Percentiles rank a stretch among this genome's conserved stretches.
These are phyloP conservation scores for Centropus bengalensis DNA, from an alignment of 2,113 vertebrate species.

Conservation along the genomic window DNA sequence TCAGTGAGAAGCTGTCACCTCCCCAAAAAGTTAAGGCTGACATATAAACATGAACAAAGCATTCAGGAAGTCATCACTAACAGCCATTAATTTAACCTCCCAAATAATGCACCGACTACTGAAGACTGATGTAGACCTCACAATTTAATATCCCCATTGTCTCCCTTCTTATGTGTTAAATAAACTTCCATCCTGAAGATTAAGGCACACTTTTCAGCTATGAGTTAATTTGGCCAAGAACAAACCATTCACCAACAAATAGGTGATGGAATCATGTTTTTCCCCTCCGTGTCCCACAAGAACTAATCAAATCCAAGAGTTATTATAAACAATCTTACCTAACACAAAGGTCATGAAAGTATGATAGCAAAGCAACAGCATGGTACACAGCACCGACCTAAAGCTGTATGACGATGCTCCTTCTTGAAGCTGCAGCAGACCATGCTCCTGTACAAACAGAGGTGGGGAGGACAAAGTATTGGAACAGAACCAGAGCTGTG, in stretches of 20 bases:
- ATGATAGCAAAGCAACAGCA: conserved; percentile 97
- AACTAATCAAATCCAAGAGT: conserved; percentile 46
- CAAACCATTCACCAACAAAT: neutral
- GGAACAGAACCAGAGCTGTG: neutral
- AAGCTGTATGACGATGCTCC: conserved; percentile 88
- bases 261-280: neutral
- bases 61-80: neutral
- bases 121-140: neutral
- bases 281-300: conserved; percentile 9
- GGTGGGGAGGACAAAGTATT: neutral
- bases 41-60: neutral
- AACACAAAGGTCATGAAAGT: conserved; percentile 98
- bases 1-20: neutral
- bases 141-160: neutral
- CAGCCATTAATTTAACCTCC: neutral
- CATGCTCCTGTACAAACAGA: conserved; percentile 86
- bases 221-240: neutral
- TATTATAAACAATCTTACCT: conserved; percentile 79
- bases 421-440: conserved; percentile 92
- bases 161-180: neutral
- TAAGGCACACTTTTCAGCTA: neutral
- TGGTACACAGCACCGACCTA: conserved; percentile 93
- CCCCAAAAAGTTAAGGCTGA: neutral
- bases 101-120: neutral
- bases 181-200: neutral